Percentiles rank a stretch among this genome's conserved stretches.
Conservation (phyloP, 2,797 vertebrate species). For the Takifugu rubripes region DNA sequence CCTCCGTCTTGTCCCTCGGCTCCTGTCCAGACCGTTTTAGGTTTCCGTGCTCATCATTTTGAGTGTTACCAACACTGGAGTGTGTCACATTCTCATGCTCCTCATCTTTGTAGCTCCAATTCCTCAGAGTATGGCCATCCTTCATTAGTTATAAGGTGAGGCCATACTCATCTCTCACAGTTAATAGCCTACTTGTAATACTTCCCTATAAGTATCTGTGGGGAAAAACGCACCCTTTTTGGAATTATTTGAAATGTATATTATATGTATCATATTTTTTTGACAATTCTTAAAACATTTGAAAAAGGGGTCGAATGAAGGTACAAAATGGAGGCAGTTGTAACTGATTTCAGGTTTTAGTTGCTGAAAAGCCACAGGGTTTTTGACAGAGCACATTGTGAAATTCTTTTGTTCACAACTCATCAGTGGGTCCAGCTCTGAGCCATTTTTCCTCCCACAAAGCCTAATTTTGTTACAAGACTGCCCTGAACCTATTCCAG, state of each 20-base stretch:
- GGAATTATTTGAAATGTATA: no score
- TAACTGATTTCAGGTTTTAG: conserved; percentile 1
- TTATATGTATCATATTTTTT: no score
- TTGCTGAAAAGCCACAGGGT: not conserved
- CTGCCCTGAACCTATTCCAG: conserved; percentile 6
- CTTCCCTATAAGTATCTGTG: conserved; percentile 12
- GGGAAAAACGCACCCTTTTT: not conserved
- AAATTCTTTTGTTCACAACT: not conserved
- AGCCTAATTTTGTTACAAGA: conserved; percentile 11
- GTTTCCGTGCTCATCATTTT: conserved; percentile 59
- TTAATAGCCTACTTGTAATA: conserved; percentile 9
- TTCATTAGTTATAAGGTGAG: conserved; percentile 19
- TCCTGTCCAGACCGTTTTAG: conserved; percentile 27
- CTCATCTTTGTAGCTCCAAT: conserved; percentile 20
- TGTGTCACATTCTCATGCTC: conserved; percentile 32
- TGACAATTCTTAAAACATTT: no score
- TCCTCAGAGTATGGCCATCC: conserved; percentile 43
- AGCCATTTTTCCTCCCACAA: not conserved
- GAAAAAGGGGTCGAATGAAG: no score
- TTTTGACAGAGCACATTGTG: no score
- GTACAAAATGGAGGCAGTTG: not conserved
- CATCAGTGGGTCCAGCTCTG: not conserved
- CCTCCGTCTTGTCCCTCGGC: not conserved
- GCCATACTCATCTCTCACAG: conserved; percentile 9
- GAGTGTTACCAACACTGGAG: conserved; percentile 41